phyloP scores from a whole-genome alignment of 2,888 invertebrate species.

The Crematogaster levior region DNA sequence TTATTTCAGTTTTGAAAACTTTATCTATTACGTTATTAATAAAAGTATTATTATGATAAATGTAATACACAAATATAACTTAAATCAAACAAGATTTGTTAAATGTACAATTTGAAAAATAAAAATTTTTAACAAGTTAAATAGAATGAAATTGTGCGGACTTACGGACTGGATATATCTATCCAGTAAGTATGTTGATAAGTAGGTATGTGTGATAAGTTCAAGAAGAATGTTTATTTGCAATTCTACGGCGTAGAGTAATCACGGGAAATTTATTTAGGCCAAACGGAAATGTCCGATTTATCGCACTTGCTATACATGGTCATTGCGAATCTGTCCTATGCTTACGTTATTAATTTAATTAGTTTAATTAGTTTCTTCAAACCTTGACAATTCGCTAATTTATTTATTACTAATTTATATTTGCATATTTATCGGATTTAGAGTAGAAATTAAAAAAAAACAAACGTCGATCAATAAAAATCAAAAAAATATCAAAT shows the following conservation, averaged over 20 bases:
- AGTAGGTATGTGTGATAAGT: slow-evolving; percentile 28
- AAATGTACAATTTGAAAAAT: not conserved
- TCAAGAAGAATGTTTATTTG: slow-evolving; percentile 57
- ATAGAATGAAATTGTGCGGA: not conserved
- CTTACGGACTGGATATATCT: too few relatives aligned
- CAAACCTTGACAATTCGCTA: not conserved
- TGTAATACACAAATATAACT: not conserved
- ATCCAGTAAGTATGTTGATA: not conserved
- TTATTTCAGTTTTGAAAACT: not conserved
- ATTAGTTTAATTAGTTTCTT: not conserved
- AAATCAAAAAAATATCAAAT: not conserved
- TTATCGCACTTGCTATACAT: slow-evolving; percentile 19
- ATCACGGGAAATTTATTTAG: slow-evolving; percentile 65
- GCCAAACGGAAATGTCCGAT: slow-evolving; percentile 64
- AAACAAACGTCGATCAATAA: too few relatives aligned
- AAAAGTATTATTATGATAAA: not conserved
- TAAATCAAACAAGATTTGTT: not conserved
- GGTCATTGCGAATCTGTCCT: not conserved
- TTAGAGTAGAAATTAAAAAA: not conserved
- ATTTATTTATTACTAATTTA: not conserved
- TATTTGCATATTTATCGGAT: not conserved
- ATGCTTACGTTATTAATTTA: not conserved
- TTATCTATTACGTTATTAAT: not conserved
- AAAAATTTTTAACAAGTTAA: not conserved
- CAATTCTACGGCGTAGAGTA: slow-evolving; percentile 53